phyloP scores from a whole-genome alignment of 1,140 invertebrate genomes.

The Tetramorium parvispinum region DNA sequence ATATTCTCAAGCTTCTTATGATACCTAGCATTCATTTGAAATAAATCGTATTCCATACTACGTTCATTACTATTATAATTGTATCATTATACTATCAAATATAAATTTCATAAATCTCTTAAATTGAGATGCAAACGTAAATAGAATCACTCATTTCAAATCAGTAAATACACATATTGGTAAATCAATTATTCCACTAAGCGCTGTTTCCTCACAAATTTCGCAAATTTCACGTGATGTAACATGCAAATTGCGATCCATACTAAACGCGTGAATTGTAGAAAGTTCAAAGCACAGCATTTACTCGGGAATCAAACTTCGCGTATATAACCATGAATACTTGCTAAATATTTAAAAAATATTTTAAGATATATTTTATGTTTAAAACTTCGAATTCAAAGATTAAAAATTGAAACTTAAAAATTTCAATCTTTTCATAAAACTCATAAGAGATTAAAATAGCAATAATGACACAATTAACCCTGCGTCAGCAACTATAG shows the following conservation, averaged over 20 bases:
- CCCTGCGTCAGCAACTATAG: too few relatives aligned
- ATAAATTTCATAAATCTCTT: neutral
- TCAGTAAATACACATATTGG: conserved; percentile 1
- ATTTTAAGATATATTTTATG: neutral
- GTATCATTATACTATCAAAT: neutral
- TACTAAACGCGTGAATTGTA: conserved; percentile 2
- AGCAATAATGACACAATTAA: neutral
- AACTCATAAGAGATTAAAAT: neutral
- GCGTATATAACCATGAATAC: neutral
- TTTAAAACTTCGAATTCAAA: neutral
- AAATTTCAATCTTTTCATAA: neutral
- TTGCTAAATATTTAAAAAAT: neutral
- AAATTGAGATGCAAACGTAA: conserved; percentile 1
- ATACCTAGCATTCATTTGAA: neutral
- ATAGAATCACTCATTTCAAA: conserved; percentile 5
- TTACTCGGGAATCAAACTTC: neutral
- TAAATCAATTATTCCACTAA: conserved; percentile 33
- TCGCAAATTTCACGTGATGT: conserved; percentile 25
- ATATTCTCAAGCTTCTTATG: neutral
- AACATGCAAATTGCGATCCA: conserved; percentile 34
- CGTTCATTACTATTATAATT: neutral
- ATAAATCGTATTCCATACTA: neutral
- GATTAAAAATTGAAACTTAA: neutral
- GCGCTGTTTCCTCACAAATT: conserved; percentile 7
- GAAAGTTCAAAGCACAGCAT: neutral